Percentiles rank a stretch among this genome's conserved stretches.
phyloP scores from a whole-genome alignment of 2,113 vertebrate genomes.

The Phalacrocorax pelagicus region DNA sequence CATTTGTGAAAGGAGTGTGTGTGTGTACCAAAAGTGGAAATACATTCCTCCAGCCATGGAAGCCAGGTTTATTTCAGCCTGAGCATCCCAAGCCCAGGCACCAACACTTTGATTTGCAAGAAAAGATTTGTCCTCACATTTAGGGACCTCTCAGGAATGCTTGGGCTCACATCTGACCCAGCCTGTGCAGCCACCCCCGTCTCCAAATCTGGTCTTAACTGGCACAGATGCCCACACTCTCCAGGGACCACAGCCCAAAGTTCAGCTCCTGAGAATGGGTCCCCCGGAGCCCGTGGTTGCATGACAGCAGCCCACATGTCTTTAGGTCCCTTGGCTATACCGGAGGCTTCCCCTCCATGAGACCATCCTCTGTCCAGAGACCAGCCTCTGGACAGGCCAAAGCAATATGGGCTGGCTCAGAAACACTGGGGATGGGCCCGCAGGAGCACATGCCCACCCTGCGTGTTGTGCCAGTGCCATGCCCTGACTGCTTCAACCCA shows the following conservation, averaged over 20 bases:
- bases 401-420: not conserved
- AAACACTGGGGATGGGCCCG: fast-evolving
- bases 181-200: not conserved
- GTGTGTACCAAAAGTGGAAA: not conserved
- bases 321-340: not conserved
- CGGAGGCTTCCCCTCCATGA: not conserved
- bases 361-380: no score
- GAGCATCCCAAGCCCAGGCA: not conserved
- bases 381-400: not conserved
- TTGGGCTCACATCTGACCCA: not conserved
- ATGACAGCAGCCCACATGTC: fast-evolving
- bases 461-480: fast-evolving
- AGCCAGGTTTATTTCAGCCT: not conserved
- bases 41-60: not conserved
- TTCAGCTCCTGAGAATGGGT: not conserved
- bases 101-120: not conserved
- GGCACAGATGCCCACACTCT: not conserved
- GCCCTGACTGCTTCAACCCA: not conserved
- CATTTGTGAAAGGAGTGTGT: not conserved
- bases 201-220: not conserved
- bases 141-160: not conserved
- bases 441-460: not conserved
- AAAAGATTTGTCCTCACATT: not conserved
- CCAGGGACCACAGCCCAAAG: not conserved
- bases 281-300: fast-evolving